These are phyloP conservation scores for Hypanus sabinus DNA, from an alignment of 2,113 vertebrate genomes.

Conservation along the genomic window DNA sequence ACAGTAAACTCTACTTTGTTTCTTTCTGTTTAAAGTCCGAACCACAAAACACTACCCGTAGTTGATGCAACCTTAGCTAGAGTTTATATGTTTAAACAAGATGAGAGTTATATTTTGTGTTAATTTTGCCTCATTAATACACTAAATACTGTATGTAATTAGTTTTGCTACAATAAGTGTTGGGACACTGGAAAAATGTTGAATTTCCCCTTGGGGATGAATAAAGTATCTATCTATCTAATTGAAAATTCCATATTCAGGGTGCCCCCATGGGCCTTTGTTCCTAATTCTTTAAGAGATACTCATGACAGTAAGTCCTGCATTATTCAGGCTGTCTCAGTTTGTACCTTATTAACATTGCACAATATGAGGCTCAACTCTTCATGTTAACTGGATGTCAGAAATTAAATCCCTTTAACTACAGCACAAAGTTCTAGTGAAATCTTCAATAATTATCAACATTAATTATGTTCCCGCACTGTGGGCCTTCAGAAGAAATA, in stretches of 20 bases:
- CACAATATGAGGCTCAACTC: not conserved
- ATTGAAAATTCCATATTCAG: not conserved
- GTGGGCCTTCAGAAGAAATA: not conserved
- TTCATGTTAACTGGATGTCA: slow-evolving; percentile 7
- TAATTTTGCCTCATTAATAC: not conserved
- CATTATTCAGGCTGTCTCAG: not conserved
- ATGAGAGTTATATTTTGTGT: not conserved
- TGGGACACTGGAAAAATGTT: too few relatives aligned
- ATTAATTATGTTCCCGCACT: not conserved
- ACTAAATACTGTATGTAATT: too few relatives aligned
- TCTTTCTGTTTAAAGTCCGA: not conserved
- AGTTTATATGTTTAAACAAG: not conserved
- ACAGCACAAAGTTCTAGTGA: slow-evolving; percentile 14
- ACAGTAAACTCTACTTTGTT: too few relatives aligned
- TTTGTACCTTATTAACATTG: not conserved
- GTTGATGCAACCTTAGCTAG: not conserved
- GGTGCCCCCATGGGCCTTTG: not conserved
- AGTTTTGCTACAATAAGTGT: too few relatives aligned
- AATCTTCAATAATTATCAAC: slow-evolving; percentile 14
- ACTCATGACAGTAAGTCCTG: not conserved
- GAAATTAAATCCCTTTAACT: not conserved
- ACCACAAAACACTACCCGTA: not conserved
- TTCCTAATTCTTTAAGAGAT: not conserved
- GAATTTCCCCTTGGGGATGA: too few relatives aligned
- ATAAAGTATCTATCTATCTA: too few relatives aligned